Base-by-base conservation (phyloP, 2,113 vertebrate genomes). In the Carassius gibelio region DNA sequence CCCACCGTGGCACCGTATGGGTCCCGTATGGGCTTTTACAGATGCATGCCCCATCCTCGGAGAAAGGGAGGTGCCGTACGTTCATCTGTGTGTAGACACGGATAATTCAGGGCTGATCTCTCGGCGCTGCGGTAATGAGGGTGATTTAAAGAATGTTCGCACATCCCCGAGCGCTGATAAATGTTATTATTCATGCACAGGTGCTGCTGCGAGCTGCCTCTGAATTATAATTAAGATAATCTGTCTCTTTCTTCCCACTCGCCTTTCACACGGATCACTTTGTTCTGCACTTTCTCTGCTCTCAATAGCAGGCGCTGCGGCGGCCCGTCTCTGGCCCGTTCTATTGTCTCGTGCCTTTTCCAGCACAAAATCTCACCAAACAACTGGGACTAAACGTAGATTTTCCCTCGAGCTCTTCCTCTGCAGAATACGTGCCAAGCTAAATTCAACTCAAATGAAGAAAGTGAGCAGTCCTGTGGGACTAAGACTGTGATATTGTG, bases 141-240 rank as follows among this genome's bases (percentile, higher is more conserved):
- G 89, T 93, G 93, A 94, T 95, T 95, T 94, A 95, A 94, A 89
- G 89, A 90, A 93, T 93, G 94, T 94, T 94, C 94, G 92, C 94
- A 93, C 92, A 93, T 95, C 93, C 94, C 94, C 93, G 89, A 93
- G 93, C 93, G 92, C 91, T 93, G 90, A 92, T 95, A 95, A 95
- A 95, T 91, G 93, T 94, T 94, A 95, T 95, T 95, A 95, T 95
- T 94, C 94, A 94, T 94, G 94, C 95, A 94, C 95, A 95, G 95
- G 95, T 95, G 94, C 94, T 93, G 94, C 94, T 92, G 93, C 93
- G 91, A 94, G 93, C 93, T 89, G 93, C 92, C 92, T 94, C 92
- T 92, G 93, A 95, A 95, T 95, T 94, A 95, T 95, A 95, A 95
- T 95, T 95, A 95, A 95, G 95, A 94, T 95, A 95, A 95, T 95